These are phyloP conservation scores for Nyctibius grandis DNA, from an alignment of 2,797 vertebrate species.

Conservation along the genomic window DNA sequence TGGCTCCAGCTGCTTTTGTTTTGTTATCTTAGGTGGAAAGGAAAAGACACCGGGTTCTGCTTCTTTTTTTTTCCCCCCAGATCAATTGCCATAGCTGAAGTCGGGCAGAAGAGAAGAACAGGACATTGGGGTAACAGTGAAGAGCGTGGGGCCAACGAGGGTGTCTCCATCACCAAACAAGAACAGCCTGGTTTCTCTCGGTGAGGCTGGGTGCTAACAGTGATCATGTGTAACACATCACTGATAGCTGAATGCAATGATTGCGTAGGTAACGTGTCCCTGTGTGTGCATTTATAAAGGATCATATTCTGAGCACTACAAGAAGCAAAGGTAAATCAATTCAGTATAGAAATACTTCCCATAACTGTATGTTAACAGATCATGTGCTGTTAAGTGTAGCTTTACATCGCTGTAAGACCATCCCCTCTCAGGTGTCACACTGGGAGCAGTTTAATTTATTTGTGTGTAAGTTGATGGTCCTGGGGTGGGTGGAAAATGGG, in stretches of 20 bases:
- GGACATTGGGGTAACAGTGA: background rate
- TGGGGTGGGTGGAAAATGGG: background rate
- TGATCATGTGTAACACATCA: background rate
- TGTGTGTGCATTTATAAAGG: background rate
- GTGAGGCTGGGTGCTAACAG: background rate
- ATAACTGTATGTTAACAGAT: background rate
- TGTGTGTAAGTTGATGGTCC: fast-evolving
- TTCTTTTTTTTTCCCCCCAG: fast-evolving
- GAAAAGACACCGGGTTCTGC: background rate
- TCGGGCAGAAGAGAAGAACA: background rate
- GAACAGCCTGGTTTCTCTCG: background rate
- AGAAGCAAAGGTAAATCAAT: background rate
- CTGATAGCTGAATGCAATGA: background rate
- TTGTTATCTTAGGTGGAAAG: background rate
- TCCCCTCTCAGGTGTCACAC: background rate
- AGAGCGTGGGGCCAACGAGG: background rate
- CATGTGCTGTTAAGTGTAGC: too few species aligned
- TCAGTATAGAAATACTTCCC: background rate
- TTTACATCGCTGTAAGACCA: background rate
- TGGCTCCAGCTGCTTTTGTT: background rate
- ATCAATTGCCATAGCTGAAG: background rate
- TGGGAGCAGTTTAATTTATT: background rate
- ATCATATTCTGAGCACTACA: background rate
- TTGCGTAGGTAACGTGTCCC: background rate
- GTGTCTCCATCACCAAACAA: background rate